Percentiles rank a stretch among this genome's conserved stretches.
These are phyloP conservation scores for Microplitis deprimator DNA, from an alignment of 2,888 invertebrate species.

Conservation along the genomic window DNA sequence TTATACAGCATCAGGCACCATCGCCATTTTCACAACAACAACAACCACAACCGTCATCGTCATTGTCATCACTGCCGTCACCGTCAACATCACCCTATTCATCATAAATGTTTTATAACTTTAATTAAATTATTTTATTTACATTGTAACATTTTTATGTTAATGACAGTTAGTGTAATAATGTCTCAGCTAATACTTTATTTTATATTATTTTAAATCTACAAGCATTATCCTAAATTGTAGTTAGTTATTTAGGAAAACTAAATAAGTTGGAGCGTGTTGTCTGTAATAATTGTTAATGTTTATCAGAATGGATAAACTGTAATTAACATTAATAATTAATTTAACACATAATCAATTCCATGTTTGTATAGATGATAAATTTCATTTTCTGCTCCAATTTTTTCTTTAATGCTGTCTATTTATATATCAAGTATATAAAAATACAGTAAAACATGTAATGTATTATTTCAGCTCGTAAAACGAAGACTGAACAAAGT, in stretches of 20 bases:
- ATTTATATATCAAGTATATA: constrained; percentile 6
- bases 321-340: not conserved
- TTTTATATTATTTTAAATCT: not conserved
- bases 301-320: not conserved
- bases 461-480: not conserved
- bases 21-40: not conserved
- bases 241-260: not conserved
- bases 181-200: not conserved
- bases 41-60: not conserved
- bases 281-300: not conserved
- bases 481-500: constrained; percentile 60
- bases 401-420: not conserved
- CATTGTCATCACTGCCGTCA: not conserved
- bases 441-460: not conserved
- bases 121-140: not conserved
- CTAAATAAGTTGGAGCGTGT: not conserved
- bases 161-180: not conserved
- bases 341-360: not conserved
- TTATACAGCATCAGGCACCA: not conserved
- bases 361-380: not conserved
- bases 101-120: not conserved
- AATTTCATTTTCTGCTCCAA: not conserved
- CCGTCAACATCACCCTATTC: not conserved
- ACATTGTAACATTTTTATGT: not conserved
- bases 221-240: too few species aligned